These are phyloP conservation scores for Drosophila sp. DNA, from an alignment of 1,140 invertebrate species.

Conservation along the genomic window DNA sequence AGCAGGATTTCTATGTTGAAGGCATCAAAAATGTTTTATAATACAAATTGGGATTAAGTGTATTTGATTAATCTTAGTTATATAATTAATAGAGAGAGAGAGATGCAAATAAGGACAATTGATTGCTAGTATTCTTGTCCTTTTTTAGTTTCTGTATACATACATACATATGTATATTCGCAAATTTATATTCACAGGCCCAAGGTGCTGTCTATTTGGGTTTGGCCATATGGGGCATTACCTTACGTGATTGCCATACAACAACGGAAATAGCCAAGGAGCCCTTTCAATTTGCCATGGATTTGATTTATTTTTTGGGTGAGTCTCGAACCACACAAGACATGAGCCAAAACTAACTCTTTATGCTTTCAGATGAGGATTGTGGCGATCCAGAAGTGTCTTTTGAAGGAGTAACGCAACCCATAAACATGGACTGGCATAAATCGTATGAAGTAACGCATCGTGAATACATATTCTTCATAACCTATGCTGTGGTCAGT, in stretches of 20 bases:
- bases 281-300: conserved; percentile 69
- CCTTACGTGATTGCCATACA: conserved; percentile 42
- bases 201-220: conserved; percentile 66
- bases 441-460: conserved; percentile 58
- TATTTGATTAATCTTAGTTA: no score
- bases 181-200: conserved; percentile 24
- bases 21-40: no score
- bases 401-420: rapidly evolving
- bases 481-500: conserved; percentile 73
- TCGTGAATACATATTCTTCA: conserved; percentile 68
- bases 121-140: background rate
- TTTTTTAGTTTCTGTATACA: background rate
- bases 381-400: conserved; percentile 40
- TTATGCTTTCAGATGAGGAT: conserved; percentile 26
- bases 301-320: conserved; percentile 70
- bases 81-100: no score
- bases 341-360: no score
- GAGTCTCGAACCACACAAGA: conserved; percentile 15
- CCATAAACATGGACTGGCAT: conserved; percentile 41
- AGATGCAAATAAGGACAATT: no score
- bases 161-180: background rate
- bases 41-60: no score
- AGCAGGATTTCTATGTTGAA: no score
- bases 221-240: conserved; percentile 70
- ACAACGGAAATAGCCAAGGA: conserved; percentile 43